These are phyloP conservation scores for Desmodus rotundus DNA, from an alignment of 2,113 vertebrate genomes.

Conservation along the genomic window DNA sequence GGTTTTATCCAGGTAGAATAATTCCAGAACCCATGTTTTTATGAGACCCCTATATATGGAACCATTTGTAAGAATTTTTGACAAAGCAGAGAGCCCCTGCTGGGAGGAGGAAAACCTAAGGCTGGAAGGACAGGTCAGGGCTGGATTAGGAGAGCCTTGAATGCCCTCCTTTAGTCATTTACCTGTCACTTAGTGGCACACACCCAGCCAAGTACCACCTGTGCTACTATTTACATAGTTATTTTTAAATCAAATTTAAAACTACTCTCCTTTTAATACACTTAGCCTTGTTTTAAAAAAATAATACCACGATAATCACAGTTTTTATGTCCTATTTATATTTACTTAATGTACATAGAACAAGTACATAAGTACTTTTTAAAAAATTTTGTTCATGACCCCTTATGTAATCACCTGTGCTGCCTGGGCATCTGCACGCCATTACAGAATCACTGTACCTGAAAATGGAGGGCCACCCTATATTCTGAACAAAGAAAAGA, in stretches of 20 bases:
- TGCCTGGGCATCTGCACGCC: too few relatives aligned
- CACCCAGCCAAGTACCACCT: neutral
- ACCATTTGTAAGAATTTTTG: neutral
- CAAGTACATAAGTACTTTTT: neutral
- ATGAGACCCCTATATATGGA: neutral
- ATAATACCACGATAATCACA: neutral
- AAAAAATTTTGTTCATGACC: neutral
- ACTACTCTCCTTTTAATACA: neutral
- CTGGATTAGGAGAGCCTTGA: neutral
- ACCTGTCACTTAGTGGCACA: neutral
- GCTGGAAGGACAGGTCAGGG: neutral
- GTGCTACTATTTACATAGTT: neutral
- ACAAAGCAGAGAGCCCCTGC: neutral
- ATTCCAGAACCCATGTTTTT: neutral
- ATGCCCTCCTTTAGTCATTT: neutral
- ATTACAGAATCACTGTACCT: neutral
- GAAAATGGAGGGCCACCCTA: neutral
- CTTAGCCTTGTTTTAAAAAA: slow-evolving; percentile 6
- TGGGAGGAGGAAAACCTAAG: neutral
- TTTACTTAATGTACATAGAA: neutral
- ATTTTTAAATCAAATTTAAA: neutral
- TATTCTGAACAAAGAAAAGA: neutral
- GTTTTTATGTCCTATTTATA: neutral
- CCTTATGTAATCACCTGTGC: neutral
- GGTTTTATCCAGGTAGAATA: neutral